A percentile compares a stretch with the other conserved stretches of the same genome.
Conservation (phyloP, 2,113 vertebrate species). For the Nyctibius bracteatus region DNA sequence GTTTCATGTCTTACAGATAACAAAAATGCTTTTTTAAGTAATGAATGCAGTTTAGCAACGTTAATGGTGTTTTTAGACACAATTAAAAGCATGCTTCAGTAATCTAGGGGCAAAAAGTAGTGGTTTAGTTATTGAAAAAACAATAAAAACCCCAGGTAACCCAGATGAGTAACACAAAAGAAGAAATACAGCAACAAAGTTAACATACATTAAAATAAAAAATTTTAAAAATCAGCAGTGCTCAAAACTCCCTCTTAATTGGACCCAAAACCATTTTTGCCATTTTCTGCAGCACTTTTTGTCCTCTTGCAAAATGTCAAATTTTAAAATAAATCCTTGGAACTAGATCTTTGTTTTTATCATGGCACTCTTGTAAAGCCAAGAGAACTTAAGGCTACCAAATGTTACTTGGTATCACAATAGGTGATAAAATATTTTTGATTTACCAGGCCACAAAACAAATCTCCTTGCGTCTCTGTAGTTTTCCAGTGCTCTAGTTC, state of each 20-base stretch:
- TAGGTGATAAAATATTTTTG: neutral
- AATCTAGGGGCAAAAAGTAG: neutral
- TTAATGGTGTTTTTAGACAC: neutral
- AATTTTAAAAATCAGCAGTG: neutral
- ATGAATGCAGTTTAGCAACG: neutral
- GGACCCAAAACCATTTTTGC: neutral
- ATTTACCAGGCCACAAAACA: neutral
- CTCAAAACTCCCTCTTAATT: neutral
- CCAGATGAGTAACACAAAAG: neutral
- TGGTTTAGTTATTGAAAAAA: neutral
- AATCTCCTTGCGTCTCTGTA: neutral
- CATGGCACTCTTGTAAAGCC: neutral
- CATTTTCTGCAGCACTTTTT: neutral
- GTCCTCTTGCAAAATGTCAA: neutral
- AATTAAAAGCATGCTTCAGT: neutral
- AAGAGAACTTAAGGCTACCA: neutral
- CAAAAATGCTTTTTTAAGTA: neutral
- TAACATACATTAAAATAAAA: neutral
- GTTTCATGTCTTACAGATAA: fast-evolving
- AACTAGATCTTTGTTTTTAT: neutral
- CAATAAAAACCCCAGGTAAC: neutral
- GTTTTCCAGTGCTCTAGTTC: neutral
- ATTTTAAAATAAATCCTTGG: neutral
- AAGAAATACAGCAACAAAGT: neutral
- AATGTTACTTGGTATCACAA: neutral